A percentile compares a stretch with the other conserved stretches of the same genome.
phyloP scores from a whole-genome alignment of 1,140 invertebrate species.

The Calephelis virginiensis region DNA sequence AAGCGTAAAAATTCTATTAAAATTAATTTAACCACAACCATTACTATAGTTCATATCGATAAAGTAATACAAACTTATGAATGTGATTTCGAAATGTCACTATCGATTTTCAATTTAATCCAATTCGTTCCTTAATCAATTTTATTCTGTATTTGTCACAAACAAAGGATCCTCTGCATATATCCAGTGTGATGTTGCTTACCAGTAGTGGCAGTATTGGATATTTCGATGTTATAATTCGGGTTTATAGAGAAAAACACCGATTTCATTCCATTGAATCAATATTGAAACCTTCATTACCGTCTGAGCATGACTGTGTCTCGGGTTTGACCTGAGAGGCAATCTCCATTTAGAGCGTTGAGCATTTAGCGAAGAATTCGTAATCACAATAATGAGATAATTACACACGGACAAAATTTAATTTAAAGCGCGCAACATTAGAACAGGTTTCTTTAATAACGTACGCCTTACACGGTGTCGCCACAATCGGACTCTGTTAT shows the following conservation, averaged over 20 bases:
- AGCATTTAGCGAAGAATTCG: conserved; percentile 75
- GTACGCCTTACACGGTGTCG: conserved; percentile 77
- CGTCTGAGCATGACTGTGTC: conserved; percentile 44
- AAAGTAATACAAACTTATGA: conserved; percentile 76
- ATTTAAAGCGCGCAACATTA: conserved; percentile 78
- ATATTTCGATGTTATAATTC: conserved; percentile 12
- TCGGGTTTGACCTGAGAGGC: conserved; percentile 45
- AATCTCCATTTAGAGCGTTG: conserved; percentile 65
- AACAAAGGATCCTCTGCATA: conserved; percentile 41
- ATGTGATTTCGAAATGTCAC: conserved; percentile 77
- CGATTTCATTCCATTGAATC: neutral
- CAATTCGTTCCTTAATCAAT: conserved; percentile 78
- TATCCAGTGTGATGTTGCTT: neutral
- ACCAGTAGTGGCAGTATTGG: neutral
- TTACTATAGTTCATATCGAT: conserved; percentile 72
- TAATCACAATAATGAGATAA: conserved; percentile 78
- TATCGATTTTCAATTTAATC: conserved; percentile 77
- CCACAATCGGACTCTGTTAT: conserved; percentile 66
- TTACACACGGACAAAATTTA: conserved; percentile 78
- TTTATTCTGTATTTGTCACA: conserved; percentile 68
- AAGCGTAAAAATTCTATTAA: conserved; percentile 75
- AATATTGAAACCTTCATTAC: conserved; percentile 40
- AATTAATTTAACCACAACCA: conserved; percentile 77
- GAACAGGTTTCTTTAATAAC: conserved; percentile 79
- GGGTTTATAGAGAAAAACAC: conserved; percentile 13